phyloP scores from a whole-genome alignment of 2,888 invertebrate genomes.

The Platypus cylindrus region DNA sequence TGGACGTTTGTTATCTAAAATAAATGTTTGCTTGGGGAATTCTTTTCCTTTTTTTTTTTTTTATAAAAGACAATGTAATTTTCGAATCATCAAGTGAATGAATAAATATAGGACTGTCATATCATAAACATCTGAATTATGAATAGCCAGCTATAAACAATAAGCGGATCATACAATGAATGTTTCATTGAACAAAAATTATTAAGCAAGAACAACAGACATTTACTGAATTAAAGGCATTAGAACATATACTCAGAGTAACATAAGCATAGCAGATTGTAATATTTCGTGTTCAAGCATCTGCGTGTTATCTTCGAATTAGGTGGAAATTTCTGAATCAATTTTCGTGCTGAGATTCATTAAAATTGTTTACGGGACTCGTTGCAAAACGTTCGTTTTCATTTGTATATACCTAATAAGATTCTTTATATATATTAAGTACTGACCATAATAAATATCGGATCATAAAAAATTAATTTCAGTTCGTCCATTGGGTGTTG shows the following conservation, averaged over 20 bases:
- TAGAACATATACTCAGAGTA: constrained; percentile 11
- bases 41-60: no score
- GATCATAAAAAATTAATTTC: constrained; percentile 35
- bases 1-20: no score
- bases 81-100: no score
- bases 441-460: background rate
- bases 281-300: constrained; percentile 11
- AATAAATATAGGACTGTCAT: no score
- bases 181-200: no score
- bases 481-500: constrained; percentile 73
- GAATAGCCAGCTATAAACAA: no score
- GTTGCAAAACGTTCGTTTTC: background rate
- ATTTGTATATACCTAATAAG: constrained; percentile 1
- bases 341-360: constrained; percentile 14
- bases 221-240: constrained; percentile 10
- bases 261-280: constrained; percentile 14
- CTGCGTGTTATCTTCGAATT: constrained; percentile 14
- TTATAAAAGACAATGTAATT: no score
- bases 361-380: constrained; percentile 10
- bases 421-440: background rate
- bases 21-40: no score
- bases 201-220: no score
- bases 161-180: no score
- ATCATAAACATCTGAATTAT: no score
- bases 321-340: constrained; percentile 14